These are phyloP conservation scores for Agapornis roseicollis DNA, from an alignment of 2,113 vertebrate genomes.

Conservation along the genomic window DNA sequence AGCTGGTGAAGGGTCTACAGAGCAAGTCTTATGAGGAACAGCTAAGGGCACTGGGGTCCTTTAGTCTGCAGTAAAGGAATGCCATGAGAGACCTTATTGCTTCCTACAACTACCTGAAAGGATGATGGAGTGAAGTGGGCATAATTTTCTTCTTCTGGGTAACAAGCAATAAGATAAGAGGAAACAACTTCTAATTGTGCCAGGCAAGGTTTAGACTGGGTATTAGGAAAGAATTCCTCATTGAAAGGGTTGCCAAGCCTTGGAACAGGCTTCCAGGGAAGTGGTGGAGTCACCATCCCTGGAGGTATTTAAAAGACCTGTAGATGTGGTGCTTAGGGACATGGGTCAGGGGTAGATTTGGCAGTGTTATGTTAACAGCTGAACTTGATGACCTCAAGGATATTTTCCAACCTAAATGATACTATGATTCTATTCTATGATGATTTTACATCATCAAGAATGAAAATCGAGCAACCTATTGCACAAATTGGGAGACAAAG, in stretches of 20 bases:
- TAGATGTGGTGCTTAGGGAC: not conserved
- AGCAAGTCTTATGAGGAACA: not conserved
- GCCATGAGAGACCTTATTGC: not conserved
- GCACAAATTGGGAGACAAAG: not conserved
- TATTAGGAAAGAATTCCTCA: not conserved
- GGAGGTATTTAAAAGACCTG: not conserved
- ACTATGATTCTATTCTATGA: not conserved
- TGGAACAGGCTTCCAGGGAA: not conserved
- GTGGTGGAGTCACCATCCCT: not conserved
- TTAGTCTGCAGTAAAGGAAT: not conserved
- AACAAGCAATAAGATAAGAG: not conserved
- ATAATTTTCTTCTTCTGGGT: not conserved
- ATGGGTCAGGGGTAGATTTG: not conserved
- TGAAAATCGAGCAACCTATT: not conserved
- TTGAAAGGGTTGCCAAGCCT: not conserved
- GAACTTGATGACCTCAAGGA: not conserved
- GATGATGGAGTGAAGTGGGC: not conserved
- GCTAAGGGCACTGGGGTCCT: not conserved
- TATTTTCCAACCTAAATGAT: not conserved
- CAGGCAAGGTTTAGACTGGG: not conserved
- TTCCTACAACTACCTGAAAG: not conserved
- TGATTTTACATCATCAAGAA: not conserved
- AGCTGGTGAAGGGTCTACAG: not conserved
- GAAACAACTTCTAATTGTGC: fast-evolving
- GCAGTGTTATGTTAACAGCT: not conserved